Percentiles rank a stretch among this genome's conserved stretches.
Evolutionary conservation across 2,797 vertebrate species (phyloP).

Genomic region (Emydoidea blandingii): DNA sequence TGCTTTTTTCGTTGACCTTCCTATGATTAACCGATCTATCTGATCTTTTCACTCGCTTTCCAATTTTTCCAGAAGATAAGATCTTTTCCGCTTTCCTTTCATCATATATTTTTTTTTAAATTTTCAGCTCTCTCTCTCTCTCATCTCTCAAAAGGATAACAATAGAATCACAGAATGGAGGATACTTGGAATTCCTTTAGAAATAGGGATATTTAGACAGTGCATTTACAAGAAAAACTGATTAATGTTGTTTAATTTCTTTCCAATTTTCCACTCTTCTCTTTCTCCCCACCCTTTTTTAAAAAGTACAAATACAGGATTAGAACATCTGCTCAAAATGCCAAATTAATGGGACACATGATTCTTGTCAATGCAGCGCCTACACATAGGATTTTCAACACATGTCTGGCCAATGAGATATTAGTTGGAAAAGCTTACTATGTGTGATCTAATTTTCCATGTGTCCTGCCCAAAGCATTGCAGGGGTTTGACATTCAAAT

Average conservation of each 20-base stretch:
- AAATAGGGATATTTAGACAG: constrained; percentile 13
- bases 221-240: neutral
- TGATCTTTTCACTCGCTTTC: constrained; percentile 32
- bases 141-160: constrained; percentile 44
- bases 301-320: neutral
- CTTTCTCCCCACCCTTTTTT: neutral
- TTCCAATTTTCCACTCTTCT: neutral
- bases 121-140: constrained; percentile 52
- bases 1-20: constrained; percentile 21
- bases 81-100: constrained; percentile 55
- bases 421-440: neutral
- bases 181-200: constrained; percentile 23
- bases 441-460: neutral
- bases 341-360: neutral
- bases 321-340: constrained; percentile 7
- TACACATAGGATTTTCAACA: neutral
- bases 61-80: constrained; percentile 3
- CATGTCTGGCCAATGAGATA: neutral
- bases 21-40: constrained; percentile 39
- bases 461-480: neutral
- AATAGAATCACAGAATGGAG: constrained; percentile 25
- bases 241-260: neutral
- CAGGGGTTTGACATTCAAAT: neutral
- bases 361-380: neutral
- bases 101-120: constrained; percentile 27